A percentile compares a stretch with the other conserved stretches of the same genome.
Evolutionary conservation across 2,888 invertebrate species (phyloP).

Genomic region (Lordiphosa fenestrarum): DNA sequence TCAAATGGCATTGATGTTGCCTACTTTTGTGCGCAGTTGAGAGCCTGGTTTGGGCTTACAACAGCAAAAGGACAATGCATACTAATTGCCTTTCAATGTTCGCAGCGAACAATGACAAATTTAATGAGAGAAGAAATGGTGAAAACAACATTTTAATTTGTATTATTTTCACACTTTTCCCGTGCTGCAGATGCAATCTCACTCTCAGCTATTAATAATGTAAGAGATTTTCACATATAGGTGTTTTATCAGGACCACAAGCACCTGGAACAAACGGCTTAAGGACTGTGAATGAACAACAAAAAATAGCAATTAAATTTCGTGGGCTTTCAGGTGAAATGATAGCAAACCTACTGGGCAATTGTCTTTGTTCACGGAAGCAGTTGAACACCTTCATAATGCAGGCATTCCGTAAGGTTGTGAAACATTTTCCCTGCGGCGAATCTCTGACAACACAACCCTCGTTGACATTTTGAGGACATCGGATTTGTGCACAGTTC

Average conservation of each 20-base stretch:
- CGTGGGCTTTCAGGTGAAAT: too few relatives aligned
- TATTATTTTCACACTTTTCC: too few relatives aligned
- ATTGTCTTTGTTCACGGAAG: slow-evolving; percentile 2
- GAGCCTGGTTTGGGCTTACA: slow-evolving; percentile 3
- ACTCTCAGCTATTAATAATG: too few relatives aligned
- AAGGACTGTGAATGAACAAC: not conserved
- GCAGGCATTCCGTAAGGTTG: slow-evolving; percentile 4
- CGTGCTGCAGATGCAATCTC: too few relatives aligned
- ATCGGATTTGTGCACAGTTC: too few relatives aligned
- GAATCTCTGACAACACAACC: slow-evolving; percentile 5
- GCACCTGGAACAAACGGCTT: not conserved
- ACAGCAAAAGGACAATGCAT: slow-evolving; percentile 4
- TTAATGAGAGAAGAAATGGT: slow-evolving; percentile 1
- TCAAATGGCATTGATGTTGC: slow-evolving; percentile 50
- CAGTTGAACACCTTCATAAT: slow-evolving; percentile 7
- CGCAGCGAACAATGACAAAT: not conserved
- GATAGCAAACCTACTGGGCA: too few relatives aligned
- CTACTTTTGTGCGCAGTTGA: slow-evolving; percentile 46
- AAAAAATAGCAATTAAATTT: not conserved
- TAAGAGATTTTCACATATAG: too few relatives aligned
- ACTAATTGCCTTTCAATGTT: slow-evolving; percentile 18
- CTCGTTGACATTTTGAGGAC: too few relatives aligned
- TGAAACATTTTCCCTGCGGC: not conserved
- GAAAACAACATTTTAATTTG: not conserved
- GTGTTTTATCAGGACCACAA: too few relatives aligned